Percentiles rank a stretch among this genome's conserved stretches.
phyloP scores from a whole-genome alignment of 2,797 vertebrate genomes.

The Strix occidentalis region DNA sequence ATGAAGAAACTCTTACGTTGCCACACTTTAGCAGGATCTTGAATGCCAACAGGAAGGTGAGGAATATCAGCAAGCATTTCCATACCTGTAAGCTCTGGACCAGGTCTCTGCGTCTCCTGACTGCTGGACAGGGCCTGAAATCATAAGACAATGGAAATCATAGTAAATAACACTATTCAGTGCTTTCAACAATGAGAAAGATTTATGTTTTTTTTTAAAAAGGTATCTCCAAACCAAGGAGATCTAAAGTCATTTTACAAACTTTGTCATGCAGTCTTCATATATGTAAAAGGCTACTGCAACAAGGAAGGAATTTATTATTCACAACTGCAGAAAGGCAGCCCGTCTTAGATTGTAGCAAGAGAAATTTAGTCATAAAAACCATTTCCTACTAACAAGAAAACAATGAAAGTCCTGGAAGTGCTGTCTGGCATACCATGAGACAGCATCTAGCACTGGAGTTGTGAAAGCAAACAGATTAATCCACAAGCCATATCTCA shows the following conservation, averaged over 20 bases:
- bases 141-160: not conserved
- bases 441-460: not conserved
- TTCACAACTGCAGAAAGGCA: not conserved
- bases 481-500: not conserved
- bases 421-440: not conserved
- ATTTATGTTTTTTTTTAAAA: not conserved
- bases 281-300: not conserved
- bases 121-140: not conserved
- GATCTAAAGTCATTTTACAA: not conserved
- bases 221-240: not conserved
- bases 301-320: not conserved
- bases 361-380: not conserved
- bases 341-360: not conserved
- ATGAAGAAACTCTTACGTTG: slow-evolving; percentile 77
- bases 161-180: not conserved
- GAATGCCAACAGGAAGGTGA: slow-evolving; percentile 84
- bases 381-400: not conserved
- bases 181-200: not conserved
- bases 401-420: not conserved
- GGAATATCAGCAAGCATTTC: not conserved
- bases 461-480: not conserved
- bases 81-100: not conserved
- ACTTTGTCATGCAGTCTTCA: not conserved
- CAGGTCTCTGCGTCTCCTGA: not conserved
- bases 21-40: slow-evolving; percentile 72